Evolutionary conservation across 2,888 invertebrate genomes (phyloP).

Genomic region (Trichogramma dendrolimi): DNA sequence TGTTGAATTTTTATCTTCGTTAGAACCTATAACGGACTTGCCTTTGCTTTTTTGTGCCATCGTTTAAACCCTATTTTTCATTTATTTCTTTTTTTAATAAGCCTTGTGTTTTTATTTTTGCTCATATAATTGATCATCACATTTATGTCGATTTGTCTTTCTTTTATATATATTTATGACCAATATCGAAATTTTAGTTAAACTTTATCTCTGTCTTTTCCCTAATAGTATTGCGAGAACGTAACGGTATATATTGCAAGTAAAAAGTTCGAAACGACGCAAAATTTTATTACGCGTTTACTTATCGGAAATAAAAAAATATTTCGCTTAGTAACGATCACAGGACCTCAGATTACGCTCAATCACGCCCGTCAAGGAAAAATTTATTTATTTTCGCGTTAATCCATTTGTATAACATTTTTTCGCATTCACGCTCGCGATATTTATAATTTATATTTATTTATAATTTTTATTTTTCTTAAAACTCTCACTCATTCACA

Average conservation of each 20-base stretch:
- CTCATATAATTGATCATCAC: slow-evolving; percentile 29
- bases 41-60: slow-evolving; percentile 33
- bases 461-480: slow-evolving; percentile 3
- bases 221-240: slow-evolving; percentile 53
- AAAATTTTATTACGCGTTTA: slow-evolving; percentile 42
- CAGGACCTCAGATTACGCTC: slow-evolving; percentile 53
- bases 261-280: slow-evolving; percentile 50
- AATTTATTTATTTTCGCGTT: slow-evolving; percentile 26
- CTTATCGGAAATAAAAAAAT: slow-evolving; percentile 51
- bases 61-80: slow-evolving; percentile 26
- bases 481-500: neutral
- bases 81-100: slow-evolving; percentile 27
- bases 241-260: slow-evolving; percentile 52
- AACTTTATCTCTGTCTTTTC: slow-evolving; percentile 26
- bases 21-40: slow-evolving; percentile 36
- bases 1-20: slow-evolving; percentile 23
- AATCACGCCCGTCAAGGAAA: slow-evolving; percentile 43
- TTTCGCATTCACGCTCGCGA: slow-evolving; percentile 27
- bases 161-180: slow-evolving; percentile 19
- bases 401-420: slow-evolving; percentile 26
- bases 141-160: slow-evolving; percentile 33
- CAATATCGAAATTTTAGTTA: slow-evolving; percentile 13
- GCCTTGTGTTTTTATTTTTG: slow-evolving; percentile 31
- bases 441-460: slow-evolving; percentile 18
- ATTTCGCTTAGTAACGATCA: slow-evolving; percentile 53